These are phyloP conservation scores for Dolichallabes microphthalmus DNA, from an alignment of 2,113 vertebrate genomes.

Conservation along the genomic window DNA sequence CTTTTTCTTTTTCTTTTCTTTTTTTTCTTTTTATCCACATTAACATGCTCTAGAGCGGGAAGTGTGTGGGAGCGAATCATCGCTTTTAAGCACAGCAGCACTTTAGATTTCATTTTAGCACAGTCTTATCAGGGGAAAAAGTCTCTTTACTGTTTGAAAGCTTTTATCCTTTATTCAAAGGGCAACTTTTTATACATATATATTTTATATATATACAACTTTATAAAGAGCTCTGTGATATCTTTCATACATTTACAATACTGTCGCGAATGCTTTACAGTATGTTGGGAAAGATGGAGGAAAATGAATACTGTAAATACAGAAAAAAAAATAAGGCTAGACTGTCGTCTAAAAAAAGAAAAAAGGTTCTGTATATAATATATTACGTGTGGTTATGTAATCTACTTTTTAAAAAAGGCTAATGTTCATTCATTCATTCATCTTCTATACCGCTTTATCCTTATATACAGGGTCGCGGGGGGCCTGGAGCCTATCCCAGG, in stretches of 20 bases:
- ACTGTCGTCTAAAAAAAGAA: neutral
- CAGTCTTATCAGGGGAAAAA: slow-evolving; percentile 1
- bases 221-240: neutral
- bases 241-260: neutral
- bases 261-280: neutral
- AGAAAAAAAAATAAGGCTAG: neutral
- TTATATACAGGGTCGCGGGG: too few species aligned
- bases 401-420: too few species aligned
- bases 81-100: slow-evolving; percentile 11
- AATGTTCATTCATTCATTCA: too few species aligned
- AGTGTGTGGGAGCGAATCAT: slow-evolving; percentile 26
- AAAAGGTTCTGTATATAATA: neutral
- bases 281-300: neutral
- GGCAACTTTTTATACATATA: neutral
- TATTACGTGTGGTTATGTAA: neutral
- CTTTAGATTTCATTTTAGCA: slow-evolving; percentile 21
- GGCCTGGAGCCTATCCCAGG: too few species aligned
- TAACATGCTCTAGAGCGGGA: slow-evolving; percentile 13
- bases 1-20: neutral
- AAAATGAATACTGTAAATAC: neutral
- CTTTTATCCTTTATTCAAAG: slow-evolving; percentile 21
- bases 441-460: too few species aligned
- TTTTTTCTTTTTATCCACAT: neutral
- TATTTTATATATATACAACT: neutral
- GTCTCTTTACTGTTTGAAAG: neutral